A percentile compares a stretch with the other conserved stretches of the same genome.
phyloP scores from a whole-genome alignment of 1,140 invertebrate species.

The Leptinotarsa lineolata region DNA sequence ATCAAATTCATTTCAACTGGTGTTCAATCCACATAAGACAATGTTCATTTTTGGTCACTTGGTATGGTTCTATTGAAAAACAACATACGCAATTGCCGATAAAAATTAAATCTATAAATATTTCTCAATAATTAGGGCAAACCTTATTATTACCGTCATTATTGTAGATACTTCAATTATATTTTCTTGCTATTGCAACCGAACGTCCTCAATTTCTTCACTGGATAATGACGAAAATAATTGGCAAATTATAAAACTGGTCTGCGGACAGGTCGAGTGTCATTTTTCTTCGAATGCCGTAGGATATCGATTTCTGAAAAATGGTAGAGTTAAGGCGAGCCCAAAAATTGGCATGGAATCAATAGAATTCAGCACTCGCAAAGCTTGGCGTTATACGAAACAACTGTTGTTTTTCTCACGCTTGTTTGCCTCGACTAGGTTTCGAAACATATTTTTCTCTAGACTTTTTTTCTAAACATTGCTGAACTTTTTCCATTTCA shows the following conservation, averaged over 20 bases:
- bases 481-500: too few relatives aligned
- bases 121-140: background rate
- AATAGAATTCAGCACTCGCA: background rate
- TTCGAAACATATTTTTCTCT: too few relatives aligned
- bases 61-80: too few relatives aligned
- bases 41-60: too few relatives aligned
- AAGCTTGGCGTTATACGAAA: background rate
- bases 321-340: background rate
- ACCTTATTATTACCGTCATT: conserved; percentile 2
- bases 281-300: conserved; percentile 5
- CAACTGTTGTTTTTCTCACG: background rate
- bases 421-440: background rate
- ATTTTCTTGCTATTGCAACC: conserved; percentile 3
- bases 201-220: conserved; percentile 8
- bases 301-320: background rate
- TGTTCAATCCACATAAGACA: too few relatives aligned
- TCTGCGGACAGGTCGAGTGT: background rate
- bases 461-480: too few relatives aligned
- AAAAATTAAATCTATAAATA: conserved; percentile 7
- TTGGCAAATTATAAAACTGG: conserved; percentile 5
- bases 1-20: too few relatives aligned
- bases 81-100: background rate
- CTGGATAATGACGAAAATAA: conserved; percentile 1
- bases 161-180: conserved; percentile 9
- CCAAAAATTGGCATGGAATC: background rate